A percentile compares a stretch with the other conserved stretches of the same genome.
These are phyloP conservation scores for Tipula unca DNA, from an alignment of 2,888 invertebrate species.

Conservation along the genomic window DNA sequence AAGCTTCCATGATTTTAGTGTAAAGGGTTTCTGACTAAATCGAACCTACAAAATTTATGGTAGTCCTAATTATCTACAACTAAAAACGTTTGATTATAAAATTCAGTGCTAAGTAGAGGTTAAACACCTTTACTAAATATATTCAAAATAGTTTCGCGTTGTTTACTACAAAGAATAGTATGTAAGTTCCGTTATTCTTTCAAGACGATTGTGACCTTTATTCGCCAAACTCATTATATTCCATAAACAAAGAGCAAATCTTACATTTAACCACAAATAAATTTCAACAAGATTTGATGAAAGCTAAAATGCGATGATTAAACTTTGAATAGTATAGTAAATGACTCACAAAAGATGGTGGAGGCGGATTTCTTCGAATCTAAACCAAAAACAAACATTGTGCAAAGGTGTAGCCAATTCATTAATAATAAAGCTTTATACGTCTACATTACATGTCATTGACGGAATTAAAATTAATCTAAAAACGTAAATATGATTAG, in stretches of 20 bases:
- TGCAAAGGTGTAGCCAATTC: neutral
- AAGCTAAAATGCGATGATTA: neutral
- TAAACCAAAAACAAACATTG: neutral
- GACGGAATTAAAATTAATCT: neutral
- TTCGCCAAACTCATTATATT: neutral
- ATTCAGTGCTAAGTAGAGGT: neutral
- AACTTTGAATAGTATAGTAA: neutral
- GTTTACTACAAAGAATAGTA: neutral
- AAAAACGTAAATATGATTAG: neutral
- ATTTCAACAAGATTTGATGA: neutral
- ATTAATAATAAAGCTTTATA: neutral
- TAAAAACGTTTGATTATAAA: neutral
- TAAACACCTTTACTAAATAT: neutral
- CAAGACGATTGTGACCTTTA: neutral
- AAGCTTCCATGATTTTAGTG: neutral
- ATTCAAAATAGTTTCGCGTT: neutral
- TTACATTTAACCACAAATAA: neutral
- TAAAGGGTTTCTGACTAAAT: neutral
- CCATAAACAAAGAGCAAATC: neutral
- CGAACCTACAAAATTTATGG: neutral
- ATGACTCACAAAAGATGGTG: neutral
- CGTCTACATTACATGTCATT: neutral
- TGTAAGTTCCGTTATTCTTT: neutral
- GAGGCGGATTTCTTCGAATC: neutral
- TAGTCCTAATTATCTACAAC: neutral